These are phyloP conservation scores for Sphaeridia pumilis DNA, from an alignment of 2,888 invertebrate species.

Conservation along the genomic window DNA sequence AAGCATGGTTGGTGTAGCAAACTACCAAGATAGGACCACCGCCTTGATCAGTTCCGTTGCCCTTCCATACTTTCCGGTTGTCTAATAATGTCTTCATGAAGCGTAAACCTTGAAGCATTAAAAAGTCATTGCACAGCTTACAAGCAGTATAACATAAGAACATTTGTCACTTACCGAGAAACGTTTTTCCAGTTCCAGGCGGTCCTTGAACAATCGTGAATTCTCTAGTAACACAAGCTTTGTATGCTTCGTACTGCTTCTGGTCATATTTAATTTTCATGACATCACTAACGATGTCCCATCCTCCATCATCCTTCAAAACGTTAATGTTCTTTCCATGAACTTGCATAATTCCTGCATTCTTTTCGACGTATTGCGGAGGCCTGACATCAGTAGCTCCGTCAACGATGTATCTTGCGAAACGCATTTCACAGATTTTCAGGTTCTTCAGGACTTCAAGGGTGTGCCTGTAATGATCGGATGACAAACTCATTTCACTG, in stretches of 20 bases:
- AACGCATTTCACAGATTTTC: slow-evolving; percentile 48
- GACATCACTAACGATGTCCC: no score
- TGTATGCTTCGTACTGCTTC: slow-evolving; percentile 40
- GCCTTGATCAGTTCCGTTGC: background rate
- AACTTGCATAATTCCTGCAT: background rate
- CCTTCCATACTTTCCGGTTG: slow-evolving; percentile 44
- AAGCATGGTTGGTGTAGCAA: slow-evolving; percentile 73
- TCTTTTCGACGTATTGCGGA: slow-evolving; percentile 41
- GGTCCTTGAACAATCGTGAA: slow-evolving; percentile 44
- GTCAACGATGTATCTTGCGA: slow-evolving; percentile 55
- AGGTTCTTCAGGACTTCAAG: slow-evolving; percentile 54
- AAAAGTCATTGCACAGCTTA: background rate
- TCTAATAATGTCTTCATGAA: slow-evolving; percentile 55
- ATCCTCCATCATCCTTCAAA: background rate
- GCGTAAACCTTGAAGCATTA: slow-evolving; percentile 55
- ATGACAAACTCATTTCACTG: background rate
- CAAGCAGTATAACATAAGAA: background rate
- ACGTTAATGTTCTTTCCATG: background rate
- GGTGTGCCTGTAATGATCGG: slow-evolving; percentile 17
- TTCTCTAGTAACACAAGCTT: slow-evolving; percentile 38
- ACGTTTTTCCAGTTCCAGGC: slow-evolving; percentile 47
- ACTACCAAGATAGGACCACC: slow-evolving; percentile 59
- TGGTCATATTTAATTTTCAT: no score
- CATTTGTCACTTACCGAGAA: slow-evolving; percentile 37
- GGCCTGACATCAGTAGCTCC: slow-evolving; percentile 37